Base-by-base conservation (phyloP, 1,140 invertebrate species). In the Drosophila equinoxialis region DNA sequence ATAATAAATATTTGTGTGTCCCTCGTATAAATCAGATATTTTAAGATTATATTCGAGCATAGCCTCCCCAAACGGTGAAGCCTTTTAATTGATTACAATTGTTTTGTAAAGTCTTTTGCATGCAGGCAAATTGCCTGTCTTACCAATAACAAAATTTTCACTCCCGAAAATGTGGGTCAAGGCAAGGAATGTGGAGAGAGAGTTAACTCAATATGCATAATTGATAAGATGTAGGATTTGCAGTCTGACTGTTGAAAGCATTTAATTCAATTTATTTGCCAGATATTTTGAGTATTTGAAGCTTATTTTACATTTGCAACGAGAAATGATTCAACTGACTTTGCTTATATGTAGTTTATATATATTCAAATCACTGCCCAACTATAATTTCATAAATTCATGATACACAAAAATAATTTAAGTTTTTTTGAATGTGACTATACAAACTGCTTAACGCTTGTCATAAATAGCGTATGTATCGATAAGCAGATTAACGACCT, bases 1-100 rank as follows among this genome's bases (percentile, higher is more conserved):
- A 64, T 70, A 17, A 42, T 37, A 67, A 39, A 17, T 59, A 59
- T 59, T 59, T 59, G 57, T 37, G 61, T 75, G 39, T 20, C 48
- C 48, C 45, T 51, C 45, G 45, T 51, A 35, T 66, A 71, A 77
- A 77, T 71, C 68, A 60, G 61, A 76, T 76, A 60, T 70, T 76
- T 76, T 76, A 45, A 60, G 48, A 75, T 70, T 76, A 68, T 60
- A 55, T 55, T 37, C 1, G 11, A 63, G 23, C 20, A 26, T 45
- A 13, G 8, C 14, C 14, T 30, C 30, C 45, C 45, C 45, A 17
- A 11, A 51, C 45, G 45, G 45, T 51, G 17, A 51, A 51, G 48
- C 42, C 70, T 74, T 68, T 71, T 79, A 87, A 86, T 83, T 86
- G 83, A 87, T 74, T 85, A 61, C 57, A 71, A 74, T 74, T 69